phyloP scores from a whole-genome alignment of 2,113 vertebrate species.

The Chloropsis cyanopogon region DNA sequence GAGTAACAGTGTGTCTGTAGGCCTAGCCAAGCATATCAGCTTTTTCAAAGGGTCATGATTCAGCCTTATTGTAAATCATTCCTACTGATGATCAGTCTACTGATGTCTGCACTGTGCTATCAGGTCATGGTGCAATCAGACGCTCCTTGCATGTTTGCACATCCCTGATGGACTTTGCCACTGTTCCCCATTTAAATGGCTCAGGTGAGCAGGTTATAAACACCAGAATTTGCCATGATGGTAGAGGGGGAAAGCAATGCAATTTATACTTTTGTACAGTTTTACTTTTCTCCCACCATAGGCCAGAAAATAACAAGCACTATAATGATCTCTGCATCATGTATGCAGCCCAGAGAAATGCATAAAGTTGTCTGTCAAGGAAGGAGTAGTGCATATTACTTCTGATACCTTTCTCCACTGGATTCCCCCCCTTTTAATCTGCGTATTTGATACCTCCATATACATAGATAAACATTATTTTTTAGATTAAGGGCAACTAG shows the following conservation, averaged over 20 bases:
- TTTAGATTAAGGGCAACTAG: not conserved
- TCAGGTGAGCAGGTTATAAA: not conserved
- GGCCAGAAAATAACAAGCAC: not conserved
- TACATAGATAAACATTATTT: not conserved
- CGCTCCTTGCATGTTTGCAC: not conserved
- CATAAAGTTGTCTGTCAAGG: not conserved
- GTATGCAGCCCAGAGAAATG: not conserved
- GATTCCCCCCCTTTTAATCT: not conserved
- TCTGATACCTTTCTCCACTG: not conserved
- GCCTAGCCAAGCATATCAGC: not conserved
- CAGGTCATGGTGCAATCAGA: not conserved
- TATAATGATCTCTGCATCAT: not conserved
- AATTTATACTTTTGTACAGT: not conserved
- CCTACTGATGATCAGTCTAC: not conserved
- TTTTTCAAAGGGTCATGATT: not conserved
- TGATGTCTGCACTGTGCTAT: not conserved
- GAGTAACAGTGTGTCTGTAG: not conserved
- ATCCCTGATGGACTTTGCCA: not conserved
- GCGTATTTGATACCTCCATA: not conserved
- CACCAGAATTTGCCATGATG: not conserved
- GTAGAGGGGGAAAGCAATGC: not conserved
- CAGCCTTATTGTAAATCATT: not conserved
- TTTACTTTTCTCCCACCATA: not conserved
- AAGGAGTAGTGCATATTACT: not conserved
- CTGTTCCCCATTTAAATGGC: not conserved